A percentile compares a stretch with the other conserved stretches of the same genome.
phyloP scores from a whole-genome alignment of 2,113 vertebrate species.

The Tetraodon nigroviridis region DNA sequence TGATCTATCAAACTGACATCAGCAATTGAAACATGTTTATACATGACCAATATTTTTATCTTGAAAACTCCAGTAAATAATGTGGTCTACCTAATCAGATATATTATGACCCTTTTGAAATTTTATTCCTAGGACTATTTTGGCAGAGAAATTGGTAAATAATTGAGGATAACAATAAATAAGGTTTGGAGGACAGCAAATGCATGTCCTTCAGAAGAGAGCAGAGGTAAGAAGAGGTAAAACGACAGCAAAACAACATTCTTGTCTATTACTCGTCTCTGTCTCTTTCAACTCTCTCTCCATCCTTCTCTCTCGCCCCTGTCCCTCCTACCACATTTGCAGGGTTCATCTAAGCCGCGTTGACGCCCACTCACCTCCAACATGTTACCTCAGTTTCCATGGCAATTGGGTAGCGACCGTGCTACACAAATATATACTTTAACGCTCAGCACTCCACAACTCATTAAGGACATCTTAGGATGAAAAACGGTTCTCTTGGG shows the following conservation, averaged over 20 bases:
- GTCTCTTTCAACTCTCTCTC: constrained; percentile 51
- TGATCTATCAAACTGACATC: background rate
- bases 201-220: background rate
- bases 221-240: background rate
- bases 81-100: background rate
- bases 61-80: background rate
- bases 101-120: background rate
- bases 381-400: constrained; percentile 71
- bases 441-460: constrained; percentile 50
- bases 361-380: constrained; percentile 67
- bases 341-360: constrained; percentile 68
- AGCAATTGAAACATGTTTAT: background rate
- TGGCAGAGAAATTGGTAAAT: background rate
- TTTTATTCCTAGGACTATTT: background rate
- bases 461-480: constrained; percentile 61
- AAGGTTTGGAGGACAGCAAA: background rate
- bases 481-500: constrained; percentile 24
- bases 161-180: background rate
- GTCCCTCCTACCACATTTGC: constrained; percentile 66
- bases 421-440: constrained; percentile 66
- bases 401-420: constrained; percentile 62
- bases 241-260: background rate
- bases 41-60: background rate
- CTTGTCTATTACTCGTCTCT: constrained; percentile 33
- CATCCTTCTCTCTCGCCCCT: constrained; percentile 13